phyloP scores from a whole-genome alignment of 2,888 invertebrate species.

The Mesorhabditis spiculigera region DNA sequence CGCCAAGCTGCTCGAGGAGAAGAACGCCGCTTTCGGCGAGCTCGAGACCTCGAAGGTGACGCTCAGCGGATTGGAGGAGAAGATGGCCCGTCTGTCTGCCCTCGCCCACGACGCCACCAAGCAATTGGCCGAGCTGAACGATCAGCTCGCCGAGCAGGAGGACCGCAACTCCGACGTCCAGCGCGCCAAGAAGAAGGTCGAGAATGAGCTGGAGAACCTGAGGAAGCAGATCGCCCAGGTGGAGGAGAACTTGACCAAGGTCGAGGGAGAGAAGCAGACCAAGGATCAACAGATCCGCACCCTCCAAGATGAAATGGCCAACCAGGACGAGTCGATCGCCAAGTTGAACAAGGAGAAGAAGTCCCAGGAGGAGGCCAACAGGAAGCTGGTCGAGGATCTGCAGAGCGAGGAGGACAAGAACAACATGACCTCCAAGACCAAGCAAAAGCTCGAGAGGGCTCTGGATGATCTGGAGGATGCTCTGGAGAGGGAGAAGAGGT shows the following conservation, averaged over 20 bases:
- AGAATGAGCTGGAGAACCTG: constrained; percentile 85
- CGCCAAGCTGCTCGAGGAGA: constrained; percentile 66
- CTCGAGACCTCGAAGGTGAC: constrained; percentile 47
- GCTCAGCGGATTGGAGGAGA: constrained; percentile 72
- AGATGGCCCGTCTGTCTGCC: constrained; percentile 95
- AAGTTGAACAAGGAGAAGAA: constrained; percentile 59
- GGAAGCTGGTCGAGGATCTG: constrained; percentile 62
- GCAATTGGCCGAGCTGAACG: constrained; percentile 69
- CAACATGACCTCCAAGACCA: constrained; percentile 98
- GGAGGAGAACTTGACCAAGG: constrained; percentile 50
- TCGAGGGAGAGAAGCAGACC: constrained; percentile 53
- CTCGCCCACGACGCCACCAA: constrained; percentile 94
- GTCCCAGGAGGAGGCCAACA: constrained; percentile 62
- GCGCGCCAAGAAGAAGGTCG: constrained; percentile 69
- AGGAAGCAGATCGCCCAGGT: constrained; percentile 55
- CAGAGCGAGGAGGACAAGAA: constrained; percentile 95
- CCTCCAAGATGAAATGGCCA: constrained; percentile 55
- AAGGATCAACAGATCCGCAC: constrained; percentile 57
- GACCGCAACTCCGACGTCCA: constrained; percentile 54
- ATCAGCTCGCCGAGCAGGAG: constrained; percentile 62
- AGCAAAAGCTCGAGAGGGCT: constrained; percentile 96
- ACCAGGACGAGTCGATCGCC: constrained; percentile 54
- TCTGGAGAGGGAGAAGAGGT: constrained; percentile 97
- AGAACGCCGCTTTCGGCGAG: constrained; percentile 62
- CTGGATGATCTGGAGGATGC: constrained; percentile 91